Conservation (phyloP, 2,797 vertebrate genomes). For the Ptychobarbus kaznakovi region DNA sequence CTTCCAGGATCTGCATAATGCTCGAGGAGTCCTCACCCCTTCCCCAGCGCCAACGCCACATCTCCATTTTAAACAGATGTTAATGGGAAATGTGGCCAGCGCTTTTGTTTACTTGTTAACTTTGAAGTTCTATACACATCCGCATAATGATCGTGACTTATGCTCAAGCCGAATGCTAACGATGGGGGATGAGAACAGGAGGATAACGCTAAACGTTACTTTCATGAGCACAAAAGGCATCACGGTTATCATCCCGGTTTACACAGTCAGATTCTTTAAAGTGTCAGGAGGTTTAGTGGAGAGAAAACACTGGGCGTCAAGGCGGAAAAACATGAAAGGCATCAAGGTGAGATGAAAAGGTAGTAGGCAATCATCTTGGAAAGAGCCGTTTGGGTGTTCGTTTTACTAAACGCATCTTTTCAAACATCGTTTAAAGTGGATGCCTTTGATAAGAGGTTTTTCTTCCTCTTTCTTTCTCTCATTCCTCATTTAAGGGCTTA, state of each 20-base stretch:
- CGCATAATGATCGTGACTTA: constrained; percentile 50
- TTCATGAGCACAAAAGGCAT: constrained; percentile 6
- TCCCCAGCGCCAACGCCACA: constrained; percentile 37
- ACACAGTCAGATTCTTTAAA: constrained; percentile 41
- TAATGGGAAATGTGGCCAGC: constrained; percentile 46
- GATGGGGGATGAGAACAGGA: neutral
- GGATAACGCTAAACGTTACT: neutral
- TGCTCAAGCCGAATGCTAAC: constrained; percentile 28
- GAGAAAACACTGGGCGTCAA: constrained; percentile 27
- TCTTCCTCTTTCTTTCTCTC: constrained; percentile 19
- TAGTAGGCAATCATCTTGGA: constrained; percentile 40
- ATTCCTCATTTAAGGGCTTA: constrained; percentile 38
- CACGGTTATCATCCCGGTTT: constrained; percentile 28
- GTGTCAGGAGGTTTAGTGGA: constrained; percentile 3
- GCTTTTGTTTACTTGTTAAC: constrained; percentile 59
- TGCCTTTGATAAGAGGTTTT: constrained; percentile 42
- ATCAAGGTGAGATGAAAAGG: constrained; percentile 35
- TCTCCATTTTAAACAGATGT: constrained; percentile 64
- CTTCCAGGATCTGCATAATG: constrained; percentile 53
- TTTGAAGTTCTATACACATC: constrained; percentile 51
- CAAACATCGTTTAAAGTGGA: constrained; percentile 42
- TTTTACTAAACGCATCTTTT: constrained; percentile 34
- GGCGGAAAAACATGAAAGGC: constrained; percentile 39
- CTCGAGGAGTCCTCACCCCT: constrained; percentile 34
- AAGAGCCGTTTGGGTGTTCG: constrained; percentile 29